These are phyloP conservation scores for Microcebus murinus DNA, from an alignment of 2,113 vertebrate genomes.

Conservation along the genomic window DNA sequence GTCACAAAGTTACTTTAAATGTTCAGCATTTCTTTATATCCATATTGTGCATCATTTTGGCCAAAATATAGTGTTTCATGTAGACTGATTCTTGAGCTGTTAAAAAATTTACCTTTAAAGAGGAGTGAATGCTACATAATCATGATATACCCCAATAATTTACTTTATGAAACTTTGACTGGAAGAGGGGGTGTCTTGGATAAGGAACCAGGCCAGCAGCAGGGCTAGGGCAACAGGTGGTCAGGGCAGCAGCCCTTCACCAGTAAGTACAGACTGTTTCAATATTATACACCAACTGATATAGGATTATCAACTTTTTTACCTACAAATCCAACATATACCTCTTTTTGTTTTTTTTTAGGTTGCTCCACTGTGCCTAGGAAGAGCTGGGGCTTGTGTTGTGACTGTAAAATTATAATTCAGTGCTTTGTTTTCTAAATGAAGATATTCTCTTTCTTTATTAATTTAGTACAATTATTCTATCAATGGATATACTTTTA, in stretches of 20 bases:
- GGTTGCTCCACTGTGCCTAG: constrained; percentile 96
- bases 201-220: background rate
- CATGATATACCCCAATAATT: background rate
- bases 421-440: constrained; percentile 52
- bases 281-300: background rate
- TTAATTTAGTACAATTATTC: constrained; percentile 44
- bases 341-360: constrained; percentile 75
- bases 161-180: background rate
- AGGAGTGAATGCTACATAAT: background rate
- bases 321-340: background rate
- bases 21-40: background rate
- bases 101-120: background rate
- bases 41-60: background rate
- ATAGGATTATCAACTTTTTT: background rate
- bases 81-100: background rate
- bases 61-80: background rate
- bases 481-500: constrained; percentile 56
- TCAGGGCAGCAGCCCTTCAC: background rate
- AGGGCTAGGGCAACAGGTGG: background rate
- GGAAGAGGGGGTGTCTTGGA: fast-evolving
- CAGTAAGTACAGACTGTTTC: background rate
- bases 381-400: constrained; percentile 96
- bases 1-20: background rate
- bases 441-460: constrained; percentile 61
- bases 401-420: constrained; percentile 94